Conservation (phyloP, 2,888 invertebrate species). For the Clusia tigrina region DNA sequence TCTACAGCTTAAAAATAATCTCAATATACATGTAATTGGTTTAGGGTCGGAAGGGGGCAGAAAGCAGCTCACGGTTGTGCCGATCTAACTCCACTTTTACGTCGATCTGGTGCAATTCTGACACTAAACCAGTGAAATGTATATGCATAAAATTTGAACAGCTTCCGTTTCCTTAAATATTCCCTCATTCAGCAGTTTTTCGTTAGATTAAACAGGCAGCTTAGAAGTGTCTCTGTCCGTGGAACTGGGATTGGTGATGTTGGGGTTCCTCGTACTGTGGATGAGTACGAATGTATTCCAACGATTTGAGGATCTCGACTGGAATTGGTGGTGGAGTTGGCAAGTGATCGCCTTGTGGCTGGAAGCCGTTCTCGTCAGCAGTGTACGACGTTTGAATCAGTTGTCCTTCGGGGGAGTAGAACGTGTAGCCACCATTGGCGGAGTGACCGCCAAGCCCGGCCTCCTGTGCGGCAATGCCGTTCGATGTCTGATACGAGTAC, state of each 20-base stretch:
- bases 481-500: slow-evolving; percentile 67
- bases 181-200: too few species aligned
- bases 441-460: slow-evolving; percentile 66
- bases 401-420: slow-evolving; percentile 55
- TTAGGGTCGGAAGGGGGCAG: too few species aligned
- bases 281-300: slow-evolving; percentile 57
- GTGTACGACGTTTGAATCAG: slow-evolving; percentile 44
- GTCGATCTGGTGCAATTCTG: too few species aligned
- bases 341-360: slow-evolving; percentile 50
- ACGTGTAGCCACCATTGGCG: slow-evolving; percentile 53
- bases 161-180: too few species aligned
- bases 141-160: too few species aligned
- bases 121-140: too few species aligned
- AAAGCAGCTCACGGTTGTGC: too few species aligned
- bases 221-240: too few species aligned
- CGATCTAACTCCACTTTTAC: too few species aligned
- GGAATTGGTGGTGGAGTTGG: slow-evolving; percentile 61
- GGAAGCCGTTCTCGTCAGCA: slow-evolving; percentile 57
- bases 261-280: slow-evolving; percentile 46
- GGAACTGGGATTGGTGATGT: not conserved
- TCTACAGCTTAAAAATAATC: too few species aligned
- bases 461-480: slow-evolving; percentile 70
- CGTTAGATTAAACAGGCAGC: too few species aligned
- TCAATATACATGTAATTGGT: too few species aligned
- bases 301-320: slow-evolving; percentile 44